phyloP scores from a whole-genome alignment of 2,888 invertebrate species.

The Atherix ibis region DNA sequence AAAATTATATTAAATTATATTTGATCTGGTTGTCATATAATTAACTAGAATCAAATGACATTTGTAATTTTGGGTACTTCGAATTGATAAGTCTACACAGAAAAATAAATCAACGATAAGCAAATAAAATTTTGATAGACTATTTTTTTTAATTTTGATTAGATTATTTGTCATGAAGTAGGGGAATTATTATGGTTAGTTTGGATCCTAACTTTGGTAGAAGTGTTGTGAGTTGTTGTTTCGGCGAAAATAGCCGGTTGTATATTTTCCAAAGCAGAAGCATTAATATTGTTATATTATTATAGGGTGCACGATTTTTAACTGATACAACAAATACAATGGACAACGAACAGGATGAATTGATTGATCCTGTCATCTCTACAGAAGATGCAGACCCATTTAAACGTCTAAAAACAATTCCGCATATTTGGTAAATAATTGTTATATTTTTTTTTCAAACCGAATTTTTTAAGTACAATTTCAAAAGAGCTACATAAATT shows the following conservation, averaged over 20 bases:
- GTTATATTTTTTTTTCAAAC: no score
- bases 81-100: no score
- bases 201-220: constrained; percentile 16
- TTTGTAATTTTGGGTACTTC: no score
- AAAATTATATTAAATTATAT: no score
- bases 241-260: background rate
- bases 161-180: no score
- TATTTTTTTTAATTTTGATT: no score
- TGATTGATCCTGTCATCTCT: constrained; percentile 26
- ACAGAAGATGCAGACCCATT: constrained; percentile 20
- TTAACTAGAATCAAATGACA: no score
- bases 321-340: constrained; percentile 13
- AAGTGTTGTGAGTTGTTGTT: constrained; percentile 15
- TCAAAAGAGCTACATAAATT: no score
- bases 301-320: constrained; percentile 20
- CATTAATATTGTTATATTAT: constrained; percentile 2
- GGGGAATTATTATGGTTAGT: constrained; percentile 18
- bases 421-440: constrained; percentile 23
- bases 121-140: no score
- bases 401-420: constrained; percentile 25
- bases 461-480: no score
- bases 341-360: constrained; percentile 19
- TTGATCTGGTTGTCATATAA: no score
- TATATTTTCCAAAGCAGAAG: background rate
- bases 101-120: no score